Conservation (phyloP, 1,140 invertebrate species). For the Lucilia cuprina region DNA sequence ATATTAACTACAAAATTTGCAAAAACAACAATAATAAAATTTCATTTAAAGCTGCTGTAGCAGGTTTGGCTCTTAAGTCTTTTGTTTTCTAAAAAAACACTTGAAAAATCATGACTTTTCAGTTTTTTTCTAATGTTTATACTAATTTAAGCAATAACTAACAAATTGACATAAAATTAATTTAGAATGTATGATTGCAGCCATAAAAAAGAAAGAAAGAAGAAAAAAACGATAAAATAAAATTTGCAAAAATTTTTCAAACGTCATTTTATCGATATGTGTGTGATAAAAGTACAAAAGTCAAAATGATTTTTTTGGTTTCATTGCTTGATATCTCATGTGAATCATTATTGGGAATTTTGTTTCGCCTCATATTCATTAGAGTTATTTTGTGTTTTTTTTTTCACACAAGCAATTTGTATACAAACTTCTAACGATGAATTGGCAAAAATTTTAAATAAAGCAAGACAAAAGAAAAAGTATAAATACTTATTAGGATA, state of each 20-base stretch:
- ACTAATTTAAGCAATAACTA: not conserved
- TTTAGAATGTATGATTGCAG: no score
- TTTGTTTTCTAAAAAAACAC: not conserved
- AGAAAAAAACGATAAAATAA: not conserved
- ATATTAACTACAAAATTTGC: no score
- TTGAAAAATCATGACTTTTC: not conserved
- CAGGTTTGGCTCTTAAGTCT: slow-evolving; percentile 21
- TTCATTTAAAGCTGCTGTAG: not conserved
- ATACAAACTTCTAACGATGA: not conserved
- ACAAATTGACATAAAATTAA: not conserved
- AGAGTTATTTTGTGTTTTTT: not conserved
- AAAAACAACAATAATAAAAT: no score
- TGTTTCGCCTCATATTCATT: not conserved
- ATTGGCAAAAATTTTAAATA: not conserved
- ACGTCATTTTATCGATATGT: not conserved
- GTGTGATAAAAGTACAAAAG: not conserved
- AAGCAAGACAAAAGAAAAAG: not conserved
- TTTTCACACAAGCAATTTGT: not conserved
- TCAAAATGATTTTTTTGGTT: not conserved
- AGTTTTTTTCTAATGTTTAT: not conserved
- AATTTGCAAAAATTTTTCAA: not conserved
- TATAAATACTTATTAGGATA: not conserved
- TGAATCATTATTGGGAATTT: not conserved
- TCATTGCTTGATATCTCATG: not conserved
- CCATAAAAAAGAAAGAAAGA: no score